Evolutionary conservation across 2,113 vertebrate genomes (phyloP).

Genomic region (Gopherus evgoodei): DNA sequence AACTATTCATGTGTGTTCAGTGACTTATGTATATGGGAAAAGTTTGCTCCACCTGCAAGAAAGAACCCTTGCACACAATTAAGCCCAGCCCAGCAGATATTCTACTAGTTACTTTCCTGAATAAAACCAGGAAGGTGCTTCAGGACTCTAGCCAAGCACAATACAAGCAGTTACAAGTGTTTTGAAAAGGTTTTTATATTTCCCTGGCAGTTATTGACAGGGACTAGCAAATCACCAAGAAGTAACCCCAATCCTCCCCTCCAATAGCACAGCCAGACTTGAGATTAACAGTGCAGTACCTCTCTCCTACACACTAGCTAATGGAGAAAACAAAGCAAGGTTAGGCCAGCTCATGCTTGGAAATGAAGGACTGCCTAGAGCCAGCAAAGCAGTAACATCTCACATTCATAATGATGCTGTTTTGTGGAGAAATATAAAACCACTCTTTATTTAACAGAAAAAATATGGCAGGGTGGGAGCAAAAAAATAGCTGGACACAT

Average conservation of each 20-base stretch:
- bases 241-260: not conserved
- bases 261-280: not conserved
- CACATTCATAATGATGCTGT: not conserved
- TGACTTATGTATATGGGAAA: not conserved
- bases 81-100: not conserved
- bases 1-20: constrained; percentile 32
- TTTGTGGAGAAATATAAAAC: constrained; percentile 25
- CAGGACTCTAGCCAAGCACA: not conserved
- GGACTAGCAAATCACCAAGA: not conserved
- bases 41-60: not conserved
- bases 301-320: not conserved
- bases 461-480: not conserved
- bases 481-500: not conserved
- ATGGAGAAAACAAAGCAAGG: accelerated
- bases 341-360: accelerated
- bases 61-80: not conserved
- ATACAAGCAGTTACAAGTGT: not conserved
- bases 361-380: not conserved
- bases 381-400: not conserved
- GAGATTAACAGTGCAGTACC: not conserved
- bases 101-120: not conserved
- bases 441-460: not conserved
- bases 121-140: too few relatives aligned
- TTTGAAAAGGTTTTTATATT: not conserved
- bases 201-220: not conserved